These are phyloP conservation scores for Drosophila kohkoa DNA, from an alignment of 1,140 invertebrate species.

Conservation along the genomic window DNA sequence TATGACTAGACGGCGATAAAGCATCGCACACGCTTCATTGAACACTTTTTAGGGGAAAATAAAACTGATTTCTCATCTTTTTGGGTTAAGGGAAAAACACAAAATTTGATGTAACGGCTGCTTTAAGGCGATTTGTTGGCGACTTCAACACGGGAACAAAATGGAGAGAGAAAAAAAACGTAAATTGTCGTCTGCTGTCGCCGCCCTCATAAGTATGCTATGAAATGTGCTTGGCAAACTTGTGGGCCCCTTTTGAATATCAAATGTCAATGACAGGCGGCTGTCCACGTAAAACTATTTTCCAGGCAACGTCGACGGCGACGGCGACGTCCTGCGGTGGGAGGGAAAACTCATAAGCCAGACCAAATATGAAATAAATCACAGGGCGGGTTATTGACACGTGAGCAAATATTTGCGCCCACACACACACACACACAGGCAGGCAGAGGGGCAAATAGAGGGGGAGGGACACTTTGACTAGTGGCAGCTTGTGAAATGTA, in stretches of 20 bases:
- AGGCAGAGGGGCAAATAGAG: background rate
- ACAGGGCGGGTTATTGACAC: constrained; percentile 81
- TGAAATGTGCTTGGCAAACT: constrained; percentile 50
- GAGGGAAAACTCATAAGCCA: constrained; percentile 39
- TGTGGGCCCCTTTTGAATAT: constrained; percentile 49
- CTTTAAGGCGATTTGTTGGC: constrained; percentile 55
- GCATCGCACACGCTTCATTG: constrained; percentile 62
- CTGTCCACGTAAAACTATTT: constrained; percentile 69
- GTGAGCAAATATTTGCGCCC: constrained; percentile 78
- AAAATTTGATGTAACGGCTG: constrained; percentile 60
- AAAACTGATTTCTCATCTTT: constrained; percentile 8
- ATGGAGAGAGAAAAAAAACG: constrained; percentile 3
- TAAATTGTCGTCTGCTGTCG: constrained; percentile 35
- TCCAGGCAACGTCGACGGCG: background rate
- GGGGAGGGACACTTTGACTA: background rate
- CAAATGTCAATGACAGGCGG: constrained; percentile 78
- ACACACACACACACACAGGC: constrained; percentile 33
- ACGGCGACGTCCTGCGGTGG: background rate
- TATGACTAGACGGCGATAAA: constrained; percentile 64
- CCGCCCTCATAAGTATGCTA: constrained; percentile 76
- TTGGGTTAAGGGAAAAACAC: constrained; percentile 14
- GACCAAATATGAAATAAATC: constrained; percentile 82
- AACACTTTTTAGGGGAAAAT: constrained; percentile 25
- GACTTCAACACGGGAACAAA: constrained; percentile 13
- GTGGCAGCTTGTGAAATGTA: constrained; percentile 53